Evolutionary conservation across 2,888 invertebrate species (phyloP).

Genomic region (Tipula unca): DNA sequence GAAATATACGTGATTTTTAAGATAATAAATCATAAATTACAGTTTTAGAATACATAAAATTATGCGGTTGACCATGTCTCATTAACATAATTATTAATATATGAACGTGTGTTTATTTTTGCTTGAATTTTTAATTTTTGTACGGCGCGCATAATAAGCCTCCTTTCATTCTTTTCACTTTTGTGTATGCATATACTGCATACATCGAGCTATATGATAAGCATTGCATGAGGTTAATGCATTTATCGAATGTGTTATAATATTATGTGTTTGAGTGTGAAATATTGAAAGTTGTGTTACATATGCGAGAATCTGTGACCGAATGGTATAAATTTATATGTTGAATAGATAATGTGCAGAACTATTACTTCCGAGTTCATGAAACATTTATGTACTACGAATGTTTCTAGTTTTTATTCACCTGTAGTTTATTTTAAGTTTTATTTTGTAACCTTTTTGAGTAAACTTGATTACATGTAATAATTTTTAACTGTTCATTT

Average conservation of each 20-base stretch:
- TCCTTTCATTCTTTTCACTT: neutral
- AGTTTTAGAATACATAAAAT: neutral
- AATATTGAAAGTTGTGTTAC: neutral
- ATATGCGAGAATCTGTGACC: neutral
- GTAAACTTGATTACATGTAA: too few relatives aligned
- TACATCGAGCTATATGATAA: neutral
- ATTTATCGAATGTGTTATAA: neutral
- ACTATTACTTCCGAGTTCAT: too few relatives aligned
- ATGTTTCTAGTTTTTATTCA: too few relatives aligned
- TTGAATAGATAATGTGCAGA: too few relatives aligned
- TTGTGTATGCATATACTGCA: neutral
- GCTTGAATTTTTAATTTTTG: neutral
- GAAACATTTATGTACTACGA: too few relatives aligned
- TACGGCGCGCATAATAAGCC: neutral
- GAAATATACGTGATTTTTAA: neutral
- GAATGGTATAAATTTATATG: neutral
- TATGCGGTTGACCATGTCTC: neutral
- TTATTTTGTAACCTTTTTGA: too few relatives aligned
- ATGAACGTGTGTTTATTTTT: neutral
- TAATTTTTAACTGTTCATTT: too few relatives aligned
- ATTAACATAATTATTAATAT: neutral
- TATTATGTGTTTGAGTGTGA: neutral
- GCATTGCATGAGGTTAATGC: neutral
- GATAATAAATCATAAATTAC: neutral
- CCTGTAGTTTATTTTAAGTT: too few relatives aligned